Percentiles rank a stretch among this genome's conserved stretches.
Evolutionary conservation across 1,140 invertebrate genomes (phyloP).

Genomic region (Zaprionus africanus): DNA sequence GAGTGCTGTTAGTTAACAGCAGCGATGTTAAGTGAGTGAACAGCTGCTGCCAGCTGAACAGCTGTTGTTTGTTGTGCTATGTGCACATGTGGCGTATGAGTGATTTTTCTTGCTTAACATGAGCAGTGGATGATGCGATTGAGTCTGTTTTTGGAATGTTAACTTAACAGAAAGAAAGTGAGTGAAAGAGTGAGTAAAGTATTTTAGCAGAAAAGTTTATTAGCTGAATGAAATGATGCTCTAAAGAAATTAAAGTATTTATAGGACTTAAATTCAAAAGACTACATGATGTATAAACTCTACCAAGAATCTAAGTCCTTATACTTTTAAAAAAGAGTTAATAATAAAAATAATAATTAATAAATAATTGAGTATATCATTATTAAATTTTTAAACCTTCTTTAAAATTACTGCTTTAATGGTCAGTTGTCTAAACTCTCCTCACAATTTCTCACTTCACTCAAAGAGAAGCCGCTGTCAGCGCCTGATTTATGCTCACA

Average conservation of each 20-base stretch:
- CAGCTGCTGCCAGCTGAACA: constrained; percentile 30
- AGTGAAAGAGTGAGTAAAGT: background rate
- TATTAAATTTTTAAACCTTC: no score
- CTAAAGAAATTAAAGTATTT: background rate
- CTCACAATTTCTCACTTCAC: background rate
- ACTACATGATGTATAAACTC: background rate
- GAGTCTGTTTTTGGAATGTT: background rate
- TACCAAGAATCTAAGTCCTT: no score
- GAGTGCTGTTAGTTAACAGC: constrained; percentile 53
- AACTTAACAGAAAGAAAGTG: background rate
- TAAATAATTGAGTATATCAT: no score
- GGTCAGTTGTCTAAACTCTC: background rate
- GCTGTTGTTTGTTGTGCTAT: constrained; percentile 64
- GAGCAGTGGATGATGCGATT: background rate
- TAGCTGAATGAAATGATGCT: background rate
- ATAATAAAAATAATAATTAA: no score
- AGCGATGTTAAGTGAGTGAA: constrained; percentile 30
- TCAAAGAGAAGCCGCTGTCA: background rate
- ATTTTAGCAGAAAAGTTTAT: background rate
- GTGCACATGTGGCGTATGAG: constrained; percentile 47
- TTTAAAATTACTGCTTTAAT: background rate
- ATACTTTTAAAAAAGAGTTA: no score
- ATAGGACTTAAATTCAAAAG: background rate
- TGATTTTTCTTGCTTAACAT: constrained; percentile 40
- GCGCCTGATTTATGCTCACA: constrained; percentile 40